Evolutionary conservation across 2,113 vertebrate genomes (phyloP).

Genomic region (Bombycilla garrulus): DNA sequence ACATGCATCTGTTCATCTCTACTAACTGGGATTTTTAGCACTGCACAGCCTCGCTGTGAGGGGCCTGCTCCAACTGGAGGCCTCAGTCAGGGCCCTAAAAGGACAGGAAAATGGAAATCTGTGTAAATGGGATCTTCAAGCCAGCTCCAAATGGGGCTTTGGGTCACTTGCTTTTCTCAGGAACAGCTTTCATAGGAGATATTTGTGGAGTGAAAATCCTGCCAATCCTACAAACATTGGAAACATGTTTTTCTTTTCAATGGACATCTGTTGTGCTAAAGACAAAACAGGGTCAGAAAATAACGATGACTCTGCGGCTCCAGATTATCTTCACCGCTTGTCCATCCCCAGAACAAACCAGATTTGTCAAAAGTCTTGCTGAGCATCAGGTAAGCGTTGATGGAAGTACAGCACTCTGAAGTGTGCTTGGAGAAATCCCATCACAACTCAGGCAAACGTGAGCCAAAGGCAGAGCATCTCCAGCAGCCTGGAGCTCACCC

Average conservation of each 20-base stretch:
- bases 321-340: neutral
- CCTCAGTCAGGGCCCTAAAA: neutral
- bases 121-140: neutral
- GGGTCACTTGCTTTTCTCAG: neutral
- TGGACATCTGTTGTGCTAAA: constrained; percentile 34
- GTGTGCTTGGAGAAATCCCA: constrained; percentile 10
- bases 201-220: neutral
- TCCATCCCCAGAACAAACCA: neutral
- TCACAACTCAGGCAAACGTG: neutral
- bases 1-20: neutral
- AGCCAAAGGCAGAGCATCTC: neutral
- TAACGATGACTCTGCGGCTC: neutral
- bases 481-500: neutral
- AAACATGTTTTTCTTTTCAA: constrained; percentile 42
- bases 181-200: neutral
- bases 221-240: neutral
- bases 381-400: constrained; percentile 2
- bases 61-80: neutral
- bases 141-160: neutral
- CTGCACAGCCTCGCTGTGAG: neutral
- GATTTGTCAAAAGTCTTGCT: constrained; percentile 25
- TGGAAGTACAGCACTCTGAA: neutral
- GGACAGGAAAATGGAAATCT: neutral
- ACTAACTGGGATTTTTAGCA: neutral
- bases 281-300: neutral